Percentiles rank a stretch among this genome's conserved stretches.
Evolutionary conservation across 1,140 invertebrate species (phyloP).

Genomic region (Chelonus insularis): DNA sequence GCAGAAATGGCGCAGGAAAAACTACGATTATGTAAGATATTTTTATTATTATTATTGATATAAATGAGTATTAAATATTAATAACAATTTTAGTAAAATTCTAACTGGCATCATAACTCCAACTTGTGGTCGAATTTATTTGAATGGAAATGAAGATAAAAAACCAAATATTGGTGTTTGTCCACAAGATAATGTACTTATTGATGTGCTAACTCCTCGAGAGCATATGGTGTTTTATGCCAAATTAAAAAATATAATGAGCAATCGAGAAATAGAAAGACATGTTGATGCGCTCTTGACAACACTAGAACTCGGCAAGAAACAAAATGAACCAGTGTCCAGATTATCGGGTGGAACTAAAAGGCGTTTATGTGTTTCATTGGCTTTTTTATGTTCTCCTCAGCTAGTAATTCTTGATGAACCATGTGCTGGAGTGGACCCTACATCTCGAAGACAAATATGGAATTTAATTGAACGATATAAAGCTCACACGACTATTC

Average conservation of each 20-base stretch:
- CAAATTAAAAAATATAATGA: slow-evolving; percentile 66
- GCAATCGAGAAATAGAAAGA: slow-evolving; percentile 43
- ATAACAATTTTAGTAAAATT: slow-evolving; percentile 63
- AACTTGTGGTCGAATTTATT: slow-evolving; percentile 61
- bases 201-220: slow-evolving; percentile 74
- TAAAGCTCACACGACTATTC: slow-evolving; percentile 67
- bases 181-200: slow-evolving; percentile 82
- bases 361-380: slow-evolving; percentile 66
- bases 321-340: slow-evolving; percentile 61
- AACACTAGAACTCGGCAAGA: slow-evolving; percentile 62
- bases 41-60: slow-evolving; percentile 25
- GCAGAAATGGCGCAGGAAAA: slow-evolving; percentile 83
- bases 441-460: slow-evolving; percentile 73
- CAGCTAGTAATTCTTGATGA: slow-evolving; percentile 84
- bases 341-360: slow-evolving; percentile 67
- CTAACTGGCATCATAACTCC: slow-evolving; percentile 68
- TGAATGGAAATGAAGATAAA: slow-evolving; percentile 50
- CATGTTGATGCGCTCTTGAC: slow-evolving; percentile 62
- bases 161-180: slow-evolving; percentile 72
- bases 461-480: slow-evolving; percentile 75
- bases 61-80: slow-evolving; percentile 1
- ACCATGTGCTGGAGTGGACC: slow-evolving; percentile 80
- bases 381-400: slow-evolving; percentile 79
- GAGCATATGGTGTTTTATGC: slow-evolving; percentile 84
- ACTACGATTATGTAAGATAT: slow-evolving; percentile 73